phyloP scores from a whole-genome alignment of 2,113 vertebrate genomes.

The Corythoichthys intestinalis region DNA sequence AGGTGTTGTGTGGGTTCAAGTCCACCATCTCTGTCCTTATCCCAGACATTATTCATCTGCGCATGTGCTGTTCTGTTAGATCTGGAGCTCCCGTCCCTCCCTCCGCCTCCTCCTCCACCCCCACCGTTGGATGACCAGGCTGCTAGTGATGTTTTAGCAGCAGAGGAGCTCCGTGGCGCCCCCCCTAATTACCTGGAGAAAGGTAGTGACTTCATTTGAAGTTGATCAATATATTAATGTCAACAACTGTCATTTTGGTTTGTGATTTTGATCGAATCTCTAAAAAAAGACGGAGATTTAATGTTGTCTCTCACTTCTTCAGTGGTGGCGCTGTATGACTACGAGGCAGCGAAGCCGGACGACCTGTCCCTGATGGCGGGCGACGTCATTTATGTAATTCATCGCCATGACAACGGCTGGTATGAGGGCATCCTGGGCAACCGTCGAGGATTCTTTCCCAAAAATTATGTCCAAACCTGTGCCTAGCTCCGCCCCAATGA shows the following conservation, averaged over 20 bases:
- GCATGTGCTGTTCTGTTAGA: constrained; percentile 36
- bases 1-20: too few relatives aligned
- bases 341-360: constrained; percentile 82
- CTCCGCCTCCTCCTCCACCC: constrained; percentile 54
- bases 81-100: constrained; percentile 57
- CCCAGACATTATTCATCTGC: constrained; percentile 8
- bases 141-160: constrained; percentile 49
- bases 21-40: background rate
- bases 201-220: constrained; percentile 42
- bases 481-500: constrained; percentile 27
- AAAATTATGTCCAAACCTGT: constrained; percentile 84
- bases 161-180: constrained; percentile 48
- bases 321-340: constrained; percentile 93
- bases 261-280: too few relatives aligned
- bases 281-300: background rate
- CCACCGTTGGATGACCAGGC: constrained; percentile 35
- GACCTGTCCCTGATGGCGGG: constrained; percentile 86
- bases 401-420: constrained; percentile 88
- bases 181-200: constrained; percentile 62
- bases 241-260: too few relatives aligned
- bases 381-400: constrained; percentile 87
- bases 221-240: too few relatives aligned
- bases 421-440: constrained; percentile 86
- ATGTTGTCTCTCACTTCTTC: constrained; percentile 35
- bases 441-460: constrained; percentile 84